Conservation (phyloP, 2,888 invertebrate species). For the Drosophila vallismaia region DNA sequence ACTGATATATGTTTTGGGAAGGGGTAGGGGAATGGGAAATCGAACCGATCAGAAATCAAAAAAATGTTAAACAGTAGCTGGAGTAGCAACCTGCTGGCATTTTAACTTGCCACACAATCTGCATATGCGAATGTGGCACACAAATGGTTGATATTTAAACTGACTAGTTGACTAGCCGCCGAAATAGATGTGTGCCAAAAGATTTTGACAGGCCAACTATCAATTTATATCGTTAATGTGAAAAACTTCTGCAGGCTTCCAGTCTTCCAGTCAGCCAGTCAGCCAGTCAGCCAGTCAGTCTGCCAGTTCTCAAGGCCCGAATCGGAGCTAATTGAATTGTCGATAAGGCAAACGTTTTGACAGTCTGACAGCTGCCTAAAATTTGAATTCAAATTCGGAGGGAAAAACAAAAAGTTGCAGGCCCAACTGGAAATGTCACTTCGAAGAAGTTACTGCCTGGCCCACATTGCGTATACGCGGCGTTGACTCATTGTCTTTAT, state of each 20-base stretch:
- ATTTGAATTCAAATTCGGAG: slow-evolving; percentile 11
- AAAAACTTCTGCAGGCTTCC: slow-evolving; percentile 29
- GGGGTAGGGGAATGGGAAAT: no score
- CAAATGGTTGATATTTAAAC: slow-evolving; percentile 59
- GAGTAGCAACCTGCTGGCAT: slow-evolving; percentile 32
- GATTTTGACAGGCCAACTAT: slow-evolving; percentile 75
- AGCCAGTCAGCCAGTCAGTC: slow-evolving; percentile 6
- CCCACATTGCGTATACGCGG: slow-evolving; percentile 71
- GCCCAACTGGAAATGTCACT: slow-evolving; percentile 32
- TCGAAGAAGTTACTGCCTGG: slow-evolving; percentile 67
- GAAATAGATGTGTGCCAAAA: slow-evolving; percentile 73
- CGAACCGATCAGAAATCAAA: slow-evolving; percentile 33
- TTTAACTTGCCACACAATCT: slow-evolving; percentile 52
- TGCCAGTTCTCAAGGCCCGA: slow-evolving; percentile 55
- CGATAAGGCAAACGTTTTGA: slow-evolving; percentile 77
- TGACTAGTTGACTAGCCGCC: slow-evolving; percentile 37
- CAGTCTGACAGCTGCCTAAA: slow-evolving; percentile 64
- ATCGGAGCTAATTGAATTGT: slow-evolving; percentile 77
- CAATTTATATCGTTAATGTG: slow-evolving; percentile 63
- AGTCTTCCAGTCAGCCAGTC: slow-evolving; percentile 3
- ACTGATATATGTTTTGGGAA: slow-evolving; percentile 29
- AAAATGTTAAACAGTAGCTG: slow-evolving; percentile 41
- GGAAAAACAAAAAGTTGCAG: background rate
- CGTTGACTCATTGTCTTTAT: slow-evolving; percentile 63
- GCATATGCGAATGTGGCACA: slow-evolving; percentile 39